Evolutionary conservation across 2,113 vertebrate genomes (phyloP).

Genomic region (Centropus unirufus): DNA sequence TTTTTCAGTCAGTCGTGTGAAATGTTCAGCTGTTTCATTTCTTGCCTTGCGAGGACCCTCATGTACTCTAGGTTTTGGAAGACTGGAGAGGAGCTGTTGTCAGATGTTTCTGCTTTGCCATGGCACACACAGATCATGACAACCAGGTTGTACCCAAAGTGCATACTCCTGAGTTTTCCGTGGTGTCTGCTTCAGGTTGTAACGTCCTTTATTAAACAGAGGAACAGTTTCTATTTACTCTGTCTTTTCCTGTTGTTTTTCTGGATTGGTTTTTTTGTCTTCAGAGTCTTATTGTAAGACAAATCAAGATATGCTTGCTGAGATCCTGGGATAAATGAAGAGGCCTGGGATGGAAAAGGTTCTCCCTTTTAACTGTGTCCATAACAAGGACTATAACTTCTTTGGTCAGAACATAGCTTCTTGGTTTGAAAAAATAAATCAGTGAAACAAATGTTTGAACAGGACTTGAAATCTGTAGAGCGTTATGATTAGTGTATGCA

Average conservation of each 20-base stretch:
- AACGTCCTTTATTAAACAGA: neutral
- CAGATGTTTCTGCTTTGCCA: neutral
- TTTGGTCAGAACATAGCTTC: neutral
- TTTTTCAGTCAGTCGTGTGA: constrained; percentile 14
- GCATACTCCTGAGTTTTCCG: neutral
- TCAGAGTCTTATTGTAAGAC: neutral
- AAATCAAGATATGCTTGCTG: neutral
- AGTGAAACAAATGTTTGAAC: neutral
- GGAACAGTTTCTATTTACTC: neutral
- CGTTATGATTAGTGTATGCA: neutral
- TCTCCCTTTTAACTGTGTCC: neutral
- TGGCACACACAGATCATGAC: neutral
- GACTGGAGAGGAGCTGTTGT: neutral
- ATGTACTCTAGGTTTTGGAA: neutral
- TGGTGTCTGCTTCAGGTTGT: neutral
- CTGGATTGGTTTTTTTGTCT: neutral
- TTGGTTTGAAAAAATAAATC: neutral
- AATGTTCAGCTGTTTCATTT: neutral
- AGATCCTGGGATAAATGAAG: neutral
- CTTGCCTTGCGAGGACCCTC: neutral
- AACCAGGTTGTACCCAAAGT: neutral
- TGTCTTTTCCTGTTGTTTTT: neutral
- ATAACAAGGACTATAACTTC: no score
- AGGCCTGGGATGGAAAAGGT: neutral
- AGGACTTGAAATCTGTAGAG: neutral